Conservation (phyloP, 1,140 invertebrate genomes). For the Pygmarrhopalites habei region DNA sequence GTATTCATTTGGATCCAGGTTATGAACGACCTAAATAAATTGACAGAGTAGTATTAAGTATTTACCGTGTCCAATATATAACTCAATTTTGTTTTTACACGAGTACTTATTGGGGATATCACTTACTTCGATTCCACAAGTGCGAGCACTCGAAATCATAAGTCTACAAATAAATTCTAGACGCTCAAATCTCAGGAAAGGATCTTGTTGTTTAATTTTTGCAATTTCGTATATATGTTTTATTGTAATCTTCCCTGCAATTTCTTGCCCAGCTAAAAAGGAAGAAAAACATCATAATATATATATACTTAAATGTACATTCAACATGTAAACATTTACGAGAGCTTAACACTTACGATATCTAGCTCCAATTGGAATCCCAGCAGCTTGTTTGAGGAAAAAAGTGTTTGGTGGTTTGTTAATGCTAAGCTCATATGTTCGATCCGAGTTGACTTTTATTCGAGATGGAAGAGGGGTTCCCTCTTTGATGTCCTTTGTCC, state of each 20-base stretch:
- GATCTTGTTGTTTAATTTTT: constrained; percentile 82
- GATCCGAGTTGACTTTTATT: constrained; percentile 75
- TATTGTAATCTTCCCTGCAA: constrained; percentile 80
- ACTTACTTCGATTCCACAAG: constrained; percentile 66
- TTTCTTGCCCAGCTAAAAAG: constrained; percentile 59
- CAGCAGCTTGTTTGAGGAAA: constrained; percentile 91
- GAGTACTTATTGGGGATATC: no score
- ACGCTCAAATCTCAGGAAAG: constrained; percentile 56
- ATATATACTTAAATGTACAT: no score
- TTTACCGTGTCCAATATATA: no score
- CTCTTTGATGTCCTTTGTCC: constrained; percentile 82
- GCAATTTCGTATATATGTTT: constrained; percentile 99
- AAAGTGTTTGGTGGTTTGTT: constrained; percentile 76
- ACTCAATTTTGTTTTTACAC: no score
- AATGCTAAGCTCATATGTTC: constrained; percentile 74
- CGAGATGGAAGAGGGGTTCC: constrained; percentile 82
- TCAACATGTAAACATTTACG: no score
- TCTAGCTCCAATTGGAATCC: constrained; percentile 72
- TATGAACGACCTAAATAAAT: constrained; percentile 56
- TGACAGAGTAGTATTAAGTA: background rate
- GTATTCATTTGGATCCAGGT: constrained; percentile 76
- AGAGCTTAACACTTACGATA: no score
- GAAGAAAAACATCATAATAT: background rate
- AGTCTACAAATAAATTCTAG: constrained; percentile 71
- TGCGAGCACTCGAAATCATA: constrained; percentile 66